Base-by-base conservation (phyloP, 2,797 vertebrate genomes). In the Crenuchus spilurus region DNA sequence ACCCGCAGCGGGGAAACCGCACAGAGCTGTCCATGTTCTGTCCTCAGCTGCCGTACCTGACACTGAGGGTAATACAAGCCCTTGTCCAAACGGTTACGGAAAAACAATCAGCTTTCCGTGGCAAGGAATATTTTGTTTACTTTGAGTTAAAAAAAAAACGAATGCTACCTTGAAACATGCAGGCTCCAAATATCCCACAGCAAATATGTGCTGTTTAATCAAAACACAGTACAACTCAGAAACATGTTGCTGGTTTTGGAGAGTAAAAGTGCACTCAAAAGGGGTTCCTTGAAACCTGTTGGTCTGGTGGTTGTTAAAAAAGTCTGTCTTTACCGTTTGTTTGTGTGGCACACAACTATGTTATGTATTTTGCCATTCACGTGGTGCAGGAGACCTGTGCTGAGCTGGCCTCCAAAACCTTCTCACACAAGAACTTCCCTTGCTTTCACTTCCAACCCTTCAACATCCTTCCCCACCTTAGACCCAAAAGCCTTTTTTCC, bases 301-400 rank as follows among this genome's bases (percentile, higher is more conserved):
- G 65, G 76, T 83, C 58, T 37, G 39, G 85, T 72, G 70, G 63
- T 57, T 81, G 79, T 64, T 71, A 84, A 88, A 85, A 89, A 79
- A 84, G 76, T 35, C 82, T 74, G 57, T 44, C 48, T 76, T 84
- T 24, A 60, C 81, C 84, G 81, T 90, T 91, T 92, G 86, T 92
- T 92, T 91, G 86, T 84, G 79, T 82, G 90, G 88, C 86, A 82
- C 78, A 85, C 72, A 82, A 85, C 84, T 85, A 83, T 88, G 88
- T 79, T 48, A 70, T 85, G 83, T 91, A 88, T 93, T n/a, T 92
- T 92, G 90, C 88, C 83, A 88, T 92, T 93, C 89, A 92, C 91
- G 91, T 91, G 90, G 90, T 80, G 80, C 84, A 85, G 89, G 84
- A 85, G 87, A 86, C 83, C 87, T 90, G 89, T 90, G 88, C 86